Conservation (phyloP, 2,113 vertebrate genomes). For the Smithornis capensis region DNA sequence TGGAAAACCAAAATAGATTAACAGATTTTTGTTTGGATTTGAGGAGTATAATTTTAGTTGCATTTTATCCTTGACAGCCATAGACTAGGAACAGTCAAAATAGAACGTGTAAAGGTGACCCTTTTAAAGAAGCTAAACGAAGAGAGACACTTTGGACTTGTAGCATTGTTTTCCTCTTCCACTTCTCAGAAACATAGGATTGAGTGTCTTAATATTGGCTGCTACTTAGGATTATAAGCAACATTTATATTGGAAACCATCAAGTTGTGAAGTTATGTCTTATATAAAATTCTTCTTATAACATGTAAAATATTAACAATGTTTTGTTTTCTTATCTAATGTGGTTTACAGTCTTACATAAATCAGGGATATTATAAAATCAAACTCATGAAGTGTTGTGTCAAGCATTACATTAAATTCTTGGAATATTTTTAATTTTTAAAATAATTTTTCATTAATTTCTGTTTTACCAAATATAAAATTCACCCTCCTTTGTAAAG, state of each 20-base stretch:
- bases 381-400: constrained; percentile 21
- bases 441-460: not conserved
- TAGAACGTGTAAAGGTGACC: not conserved
- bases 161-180: not conserved
- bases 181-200: not conserved
- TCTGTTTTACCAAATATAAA: not conserved
- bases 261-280: not conserved
- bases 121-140: not conserved
- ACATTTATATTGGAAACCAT: not conserved
- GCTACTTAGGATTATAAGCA: not conserved
- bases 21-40: not conserved
- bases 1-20: not conserved
- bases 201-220: not conserved
- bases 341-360: not conserved
- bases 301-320: constrained; percentile 5
- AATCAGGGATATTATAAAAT: constrained; percentile 27
- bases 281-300: not conserved
- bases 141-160: not conserved
- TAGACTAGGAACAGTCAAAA: not conserved
- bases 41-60: not conserved
- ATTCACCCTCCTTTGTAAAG: not conserved
- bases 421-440: not conserved
- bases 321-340: constrained; percentile 44
- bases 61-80: not conserved
- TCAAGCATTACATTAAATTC: constrained; percentile 28